Evolutionary conservation across 2,888 invertebrate species (phyloP), one percentile per base, ranked within the genome.

Genomic region (Thereva nobilitata): DNA sequence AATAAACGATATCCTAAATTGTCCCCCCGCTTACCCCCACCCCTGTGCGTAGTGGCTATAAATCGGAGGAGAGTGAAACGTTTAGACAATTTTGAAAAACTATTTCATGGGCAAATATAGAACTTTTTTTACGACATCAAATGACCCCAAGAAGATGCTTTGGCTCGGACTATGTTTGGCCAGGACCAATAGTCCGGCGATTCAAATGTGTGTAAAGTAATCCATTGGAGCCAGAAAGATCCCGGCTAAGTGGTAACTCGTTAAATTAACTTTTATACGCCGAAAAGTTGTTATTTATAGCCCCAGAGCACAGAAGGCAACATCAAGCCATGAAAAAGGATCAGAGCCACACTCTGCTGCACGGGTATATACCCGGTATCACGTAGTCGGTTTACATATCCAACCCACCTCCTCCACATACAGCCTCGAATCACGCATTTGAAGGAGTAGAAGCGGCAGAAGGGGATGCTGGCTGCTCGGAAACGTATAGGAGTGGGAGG

Each of bases 211-310:
- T 37, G 42, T 41, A 12, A 35, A 38, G 44, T 37, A 10, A 12
- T 34, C 37, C 9, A 35, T 5, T 6, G 8, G 52, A 8, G 4
- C 7, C 8, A 35, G 57, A 52, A 49, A 55, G 40, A 38, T 10
- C 49, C 34, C 56, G 50, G 41, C 50, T 64, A 57, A 61, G 66
- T 68, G 68, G 68, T 66, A 57, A 54, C 57, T 66, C 63, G 68
- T 68, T 56, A 68, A 68, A 68, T 68, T 68, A 68, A 64, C 68
- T 68, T 68, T 68, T 68, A 68, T 68, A 52, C 52, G 54, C 68
- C 63, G 64, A 64, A 66, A 68, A 68, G 68, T 64, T 68, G 68
- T 68, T 68, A 68, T 68, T 68, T 68, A 68, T 66, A 50, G 66
- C 57, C 63, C 44, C 12, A 9, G 12, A 49, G 40, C 59, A 45